These are phyloP conservation scores for Axinella damicornis DNA, from an alignment of 37 sponge, comb jelly and placozoan species.

Conservation along the genomic window DNA sequence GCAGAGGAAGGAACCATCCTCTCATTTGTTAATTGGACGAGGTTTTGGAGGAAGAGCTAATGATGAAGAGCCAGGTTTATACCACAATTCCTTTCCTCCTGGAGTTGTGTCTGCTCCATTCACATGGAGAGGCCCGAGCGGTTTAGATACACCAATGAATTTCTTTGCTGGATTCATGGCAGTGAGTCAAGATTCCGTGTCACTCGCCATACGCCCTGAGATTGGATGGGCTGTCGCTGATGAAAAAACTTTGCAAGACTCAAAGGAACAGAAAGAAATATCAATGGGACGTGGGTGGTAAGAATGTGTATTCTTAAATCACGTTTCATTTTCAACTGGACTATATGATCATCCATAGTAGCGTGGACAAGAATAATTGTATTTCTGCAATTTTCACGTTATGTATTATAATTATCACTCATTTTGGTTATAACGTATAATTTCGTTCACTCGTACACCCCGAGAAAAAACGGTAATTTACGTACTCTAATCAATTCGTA, in stretches of 20 bases:
- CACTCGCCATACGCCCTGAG: constrained; percentile 51
- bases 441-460: too few species aligned
- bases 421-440: too few species aligned
- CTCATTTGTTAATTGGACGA: background rate
- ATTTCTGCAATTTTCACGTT: too few species aligned
- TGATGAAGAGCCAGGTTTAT: constrained; percentile 3
- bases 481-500: too few species aligned
- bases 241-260: background rate
- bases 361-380: too few species aligned
- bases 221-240: constrained; percentile 73
- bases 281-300: too few species aligned
- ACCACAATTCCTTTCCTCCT: constrained; percentile 26
- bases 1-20: background rate
- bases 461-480: too few species aligned
- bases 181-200: constrained; percentile 32
- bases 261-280: background rate
- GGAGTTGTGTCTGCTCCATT: constrained; percentile 55
- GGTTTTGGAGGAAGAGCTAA: background rate
- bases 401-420: too few species aligned
- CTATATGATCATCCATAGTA: too few species aligned
- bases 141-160: constrained; percentile 32
- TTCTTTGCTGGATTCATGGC: constrained; percentile 71
- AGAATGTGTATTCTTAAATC: too few species aligned
- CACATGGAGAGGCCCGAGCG: too few species aligned
- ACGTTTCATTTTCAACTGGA: too few species aligned